Percentiles rank a stretch among this genome's conserved stretches.
These are phyloP conservation scores for Lacerta viridis DNA, from an alignment of 2,797 vertebrate species.

Conservation along the genomic window DNA sequence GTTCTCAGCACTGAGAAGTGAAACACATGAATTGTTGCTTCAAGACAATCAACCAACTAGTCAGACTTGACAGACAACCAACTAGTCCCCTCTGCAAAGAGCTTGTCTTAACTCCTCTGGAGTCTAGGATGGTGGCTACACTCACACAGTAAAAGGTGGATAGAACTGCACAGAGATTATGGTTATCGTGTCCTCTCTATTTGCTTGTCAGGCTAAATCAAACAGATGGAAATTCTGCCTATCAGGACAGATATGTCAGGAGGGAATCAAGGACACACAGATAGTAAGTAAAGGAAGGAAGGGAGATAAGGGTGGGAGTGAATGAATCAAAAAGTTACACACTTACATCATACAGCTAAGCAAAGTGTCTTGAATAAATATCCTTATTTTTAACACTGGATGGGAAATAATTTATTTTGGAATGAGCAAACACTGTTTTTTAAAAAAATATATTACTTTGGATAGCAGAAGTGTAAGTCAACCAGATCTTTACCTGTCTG, in stretches of 20 bases:
- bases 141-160: rapidly evolving
- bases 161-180: not conserved
- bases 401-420: slow-evolving; percentile 20
- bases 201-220: slow-evolving; percentile 37
- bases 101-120: no score
- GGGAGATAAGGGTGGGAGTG: slow-evolving; percentile 30
- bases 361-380: slow-evolving; percentile 59
- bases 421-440: slow-evolving; percentile 48
- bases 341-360: slow-evolving; percentile 48
- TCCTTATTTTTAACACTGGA: slow-evolving; percentile 33
- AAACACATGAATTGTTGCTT: no score
- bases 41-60: no score
- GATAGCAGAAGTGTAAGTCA: slow-evolving; percentile 50
- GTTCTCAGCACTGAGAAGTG: no score
- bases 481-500: slow-evolving; percentile 11
- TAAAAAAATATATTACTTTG: slow-evolving; percentile 35
- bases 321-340: slow-evolving; percentile 34
- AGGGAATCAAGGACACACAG: slow-evolving; percentile 68
- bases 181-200: not conserved
- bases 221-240: slow-evolving; percentile 42
- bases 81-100: no score
- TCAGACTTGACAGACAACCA: no score
- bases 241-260: slow-evolving; percentile 52
- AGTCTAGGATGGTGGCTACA: not conserved
- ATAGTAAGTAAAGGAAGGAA: slow-evolving; percentile 49